Base-by-base conservation (phyloP, 2,888 invertebrate species). In the Plebejus argus region DNA sequence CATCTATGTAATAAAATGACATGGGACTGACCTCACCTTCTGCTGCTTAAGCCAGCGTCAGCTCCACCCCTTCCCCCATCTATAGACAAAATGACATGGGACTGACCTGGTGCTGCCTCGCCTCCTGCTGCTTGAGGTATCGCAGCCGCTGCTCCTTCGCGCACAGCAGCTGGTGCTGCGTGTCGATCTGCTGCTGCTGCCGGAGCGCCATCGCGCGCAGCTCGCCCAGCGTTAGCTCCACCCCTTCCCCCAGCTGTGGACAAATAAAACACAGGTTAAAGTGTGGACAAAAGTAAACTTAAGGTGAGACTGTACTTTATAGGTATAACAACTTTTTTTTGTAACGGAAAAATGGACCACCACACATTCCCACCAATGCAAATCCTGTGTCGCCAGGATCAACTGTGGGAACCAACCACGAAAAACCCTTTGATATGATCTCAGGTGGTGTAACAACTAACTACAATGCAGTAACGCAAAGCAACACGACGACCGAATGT, bases 111-210 rank as follows among this genome's bases (percentile, higher is more conserved):
- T 96, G 96, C 88, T 96, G 96, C 83, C 96, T 94, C 82, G 96
- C 96, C 92, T 99, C 98, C 91, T 98, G 98, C 91, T 98, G 98
- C 94, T 98, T 98, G 86, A 99, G 96, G 95, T 98, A 98, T 89
- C 98, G 96, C 91, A 98, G 95, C 86, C 98, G 95, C 94, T 98
- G 98, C 95, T 98, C 98, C 94, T 98, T 98, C 86, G 98, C 98
- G 86, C 98, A 97, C 88, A 98, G 96, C 94, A 98, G 95, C 95
- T 96, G 95, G 91, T 98, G 98, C 95, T 99, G 99, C 88, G 97
- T 97, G 95, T 99, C 98, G 90, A 99, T 98, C 96, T 99, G 98
- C 94, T 98, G 97, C 95, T 99, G 99, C 95, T 99, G 99, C 88
- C 98, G 96, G 91, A 98, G 96, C 91, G 99, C 99, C 98, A 99